Percentiles rank a stretch among this genome's conserved stretches.
phyloP scores from a whole-genome alignment of 2,797 vertebrate genomes.

The Macropus fuliginosus region DNA sequence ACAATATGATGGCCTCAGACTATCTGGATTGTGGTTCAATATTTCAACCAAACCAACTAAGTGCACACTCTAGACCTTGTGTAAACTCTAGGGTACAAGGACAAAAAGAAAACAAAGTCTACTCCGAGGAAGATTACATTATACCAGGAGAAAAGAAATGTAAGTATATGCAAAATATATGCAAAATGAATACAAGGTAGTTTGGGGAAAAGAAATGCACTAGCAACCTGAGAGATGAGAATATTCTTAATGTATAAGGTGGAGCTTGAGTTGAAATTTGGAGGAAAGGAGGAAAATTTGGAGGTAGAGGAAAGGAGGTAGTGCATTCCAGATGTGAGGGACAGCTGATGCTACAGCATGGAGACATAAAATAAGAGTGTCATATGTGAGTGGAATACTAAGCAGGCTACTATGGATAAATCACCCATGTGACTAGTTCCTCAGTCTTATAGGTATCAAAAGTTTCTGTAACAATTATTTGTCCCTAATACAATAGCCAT shows the following conservation, averaged over 20 bases:
- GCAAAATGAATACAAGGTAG: neutral
- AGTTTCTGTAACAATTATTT: neutral
- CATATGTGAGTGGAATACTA: neutral
- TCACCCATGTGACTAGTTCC: neutral
- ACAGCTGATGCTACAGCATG: neutral
- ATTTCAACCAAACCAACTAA: neutral
- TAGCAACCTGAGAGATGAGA: neutral
- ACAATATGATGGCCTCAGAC: neutral
- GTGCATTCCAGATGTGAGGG: neutral
- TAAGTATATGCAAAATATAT: neutral
- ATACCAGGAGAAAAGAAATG: neutral
- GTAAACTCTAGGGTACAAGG: neutral
- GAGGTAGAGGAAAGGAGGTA: neutral
- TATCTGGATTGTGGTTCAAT: neutral
- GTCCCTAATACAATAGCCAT: neutral
- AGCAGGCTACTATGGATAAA: neutral
- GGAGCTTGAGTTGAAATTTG: neutral
- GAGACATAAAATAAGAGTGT: neutral
- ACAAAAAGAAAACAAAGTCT: neutral
- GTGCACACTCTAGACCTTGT: neutral
- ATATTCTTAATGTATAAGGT: neutral
- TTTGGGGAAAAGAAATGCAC: neutral
- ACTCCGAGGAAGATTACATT: neutral
- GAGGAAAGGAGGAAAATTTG: neutral
- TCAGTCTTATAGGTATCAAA: neutral